phyloP scores from a whole-genome alignment of 2,888 invertebrate genomes.

The Margaritifera margaritifera region DNA sequence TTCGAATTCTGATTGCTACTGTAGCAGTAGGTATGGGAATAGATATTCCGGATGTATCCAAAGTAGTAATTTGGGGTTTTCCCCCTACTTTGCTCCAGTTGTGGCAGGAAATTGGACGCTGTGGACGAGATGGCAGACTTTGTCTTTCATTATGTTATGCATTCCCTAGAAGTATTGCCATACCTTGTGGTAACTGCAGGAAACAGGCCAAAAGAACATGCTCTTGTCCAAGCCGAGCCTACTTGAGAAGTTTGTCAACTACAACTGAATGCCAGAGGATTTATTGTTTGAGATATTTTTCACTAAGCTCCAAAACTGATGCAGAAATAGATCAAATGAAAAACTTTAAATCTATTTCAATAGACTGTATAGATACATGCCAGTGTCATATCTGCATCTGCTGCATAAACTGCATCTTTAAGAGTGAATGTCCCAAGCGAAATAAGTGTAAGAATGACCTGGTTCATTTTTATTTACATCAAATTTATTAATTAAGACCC shows the following conservation, averaged over 20 bases:
- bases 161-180: slow-evolving; percentile 8
- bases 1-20: slow-evolving; percentile 12
- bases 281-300: slow-evolving; percentile 6
- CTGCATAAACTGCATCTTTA: too few relatives aligned
- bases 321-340: not conserved
- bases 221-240: too few relatives aligned
- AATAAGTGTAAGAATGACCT: too few relatives aligned
- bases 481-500: too few relatives aligned
- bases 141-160: slow-evolving; percentile 9
- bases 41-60: slow-evolving; percentile 11
- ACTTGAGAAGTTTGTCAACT: too few relatives aligned
- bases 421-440: too few relatives aligned
- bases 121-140: slow-evolving; percentile 11
- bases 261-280: slow-evolving; percentile 5
- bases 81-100: slow-evolving; percentile 12
- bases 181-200: slow-evolving; percentile 12
- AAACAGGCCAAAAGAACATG: slow-evolving; percentile 5
- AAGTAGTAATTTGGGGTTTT: slow-evolving; percentile 12
- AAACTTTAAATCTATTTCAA: too few relatives aligned
- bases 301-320: not conserved
- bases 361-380: too few relatives aligned
- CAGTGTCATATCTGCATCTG: too few relatives aligned
- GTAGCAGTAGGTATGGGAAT: slow-evolving; percentile 19
- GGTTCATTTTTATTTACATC: too few relatives aligned
- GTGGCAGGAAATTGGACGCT: slow-evolving; percentile 25